Evolutionary conservation across 2,888 invertebrate species (phyloP).

Genomic region (Globia sparganii): DNA sequence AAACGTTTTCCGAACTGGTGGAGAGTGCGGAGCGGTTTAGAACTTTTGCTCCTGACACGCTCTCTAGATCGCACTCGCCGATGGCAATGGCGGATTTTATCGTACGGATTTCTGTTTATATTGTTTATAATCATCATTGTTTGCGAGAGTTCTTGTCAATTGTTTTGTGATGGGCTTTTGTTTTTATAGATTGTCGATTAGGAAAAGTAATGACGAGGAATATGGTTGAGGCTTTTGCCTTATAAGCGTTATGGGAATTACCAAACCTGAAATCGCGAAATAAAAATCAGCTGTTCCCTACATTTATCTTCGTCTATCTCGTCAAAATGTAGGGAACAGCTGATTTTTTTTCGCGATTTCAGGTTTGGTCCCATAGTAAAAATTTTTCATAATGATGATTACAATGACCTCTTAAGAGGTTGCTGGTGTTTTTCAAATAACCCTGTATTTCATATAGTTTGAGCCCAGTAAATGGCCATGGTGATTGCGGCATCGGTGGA

Average conservation of each 20-base stretch:
- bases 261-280: too few species aligned
- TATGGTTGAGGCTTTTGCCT: neutral
- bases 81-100: constrained; percentile 55
- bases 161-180: constrained; percentile 45
- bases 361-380: too few species aligned
- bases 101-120: constrained; percentile 24
- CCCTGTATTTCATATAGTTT: too few species aligned
- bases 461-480: neutral
- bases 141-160: constrained; percentile 33
- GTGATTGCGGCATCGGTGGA: neutral
- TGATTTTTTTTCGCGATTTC: too few species aligned
- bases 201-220: neutral
- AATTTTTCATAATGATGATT: too few species aligned
- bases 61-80: constrained; percentile 65
- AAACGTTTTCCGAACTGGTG: constrained; percentile 81
- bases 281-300: too few species aligned
- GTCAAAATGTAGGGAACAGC: too few species aligned
- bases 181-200: constrained; percentile 30
- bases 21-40: constrained; percentile 71
- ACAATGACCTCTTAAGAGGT: too few species aligned
- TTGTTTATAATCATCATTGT: constrained; percentile 51
- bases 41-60: constrained; percentile 81
- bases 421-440: too few species aligned
- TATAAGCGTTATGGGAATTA: neutral
- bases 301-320: too few species aligned